Base-by-base conservation (phyloP, 1,140 invertebrate species). In the Cryptotermes secundus region DNA sequence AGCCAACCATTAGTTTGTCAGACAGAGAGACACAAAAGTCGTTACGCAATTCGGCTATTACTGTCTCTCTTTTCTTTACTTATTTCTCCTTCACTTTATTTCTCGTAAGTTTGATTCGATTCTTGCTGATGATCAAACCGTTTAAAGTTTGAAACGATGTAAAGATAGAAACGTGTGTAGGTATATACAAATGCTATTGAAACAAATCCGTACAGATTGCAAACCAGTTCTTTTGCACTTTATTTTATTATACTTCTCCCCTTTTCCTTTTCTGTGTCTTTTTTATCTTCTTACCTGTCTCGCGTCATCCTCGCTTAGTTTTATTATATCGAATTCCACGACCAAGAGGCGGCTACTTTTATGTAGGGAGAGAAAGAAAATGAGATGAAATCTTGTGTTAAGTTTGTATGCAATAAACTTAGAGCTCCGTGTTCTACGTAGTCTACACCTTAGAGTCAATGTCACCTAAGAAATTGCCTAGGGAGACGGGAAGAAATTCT, bases 201-300 rank as follows among this genome's bases (percentile, higher is more conserved):
- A 72, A 72, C 59, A 72, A 72, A 72, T 72, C 59, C 59, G 59
- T 72, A 26, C 59, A 72, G 59, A 72, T 72, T 72, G 59, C 59
- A 72, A 31, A 14, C 6, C 26, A n/a, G 6, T 72, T 72, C 59
- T 72, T n/a, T 72, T 72, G n/a, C 59, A 72, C 59, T 72, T 72
- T 72, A 31, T 72, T 72, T 72, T 72, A 72, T 72, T 72, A 26
- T 72, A 31, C n/a, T 72, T 72, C 59, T n/a, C 59, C 16, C 45
- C 45, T 19, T 22, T 49, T 22, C 22, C 4, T 22, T 49, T 49
- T 22, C 19, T 31, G 0, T 31, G 3, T 10, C 26, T 31, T 72
- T 72, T 72, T 31, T n/a, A 72, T 72, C 59, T 72, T 72, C n/a
- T 72, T 72, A 72, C 59, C 59, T 72, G 59, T 72, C 59, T 72